A percentile compares a stretch with the other conserved stretches of the same genome.
Evolutionary conservation across 2,113 vertebrate species (phyloP).

Genomic region (Elachura formosa): DNA sequence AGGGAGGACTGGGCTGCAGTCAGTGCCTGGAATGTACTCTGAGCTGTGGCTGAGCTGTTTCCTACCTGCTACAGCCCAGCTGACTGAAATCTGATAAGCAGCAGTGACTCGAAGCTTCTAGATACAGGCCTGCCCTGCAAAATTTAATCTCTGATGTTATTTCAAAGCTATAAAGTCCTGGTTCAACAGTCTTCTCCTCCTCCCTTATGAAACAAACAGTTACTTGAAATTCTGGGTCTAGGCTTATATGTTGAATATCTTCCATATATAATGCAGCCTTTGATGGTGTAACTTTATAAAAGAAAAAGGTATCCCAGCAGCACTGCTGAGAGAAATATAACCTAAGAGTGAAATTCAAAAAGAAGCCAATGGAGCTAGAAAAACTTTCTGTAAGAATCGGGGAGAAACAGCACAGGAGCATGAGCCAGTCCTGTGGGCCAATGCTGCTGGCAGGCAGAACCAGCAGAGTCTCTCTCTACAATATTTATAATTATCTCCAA

Average conservation of each 20-base stretch:
- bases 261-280: background rate
- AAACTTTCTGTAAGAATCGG: background rate
- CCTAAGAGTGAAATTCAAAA: background rate
- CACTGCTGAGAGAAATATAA: background rate
- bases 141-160: background rate
- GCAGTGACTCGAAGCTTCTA: background rate
- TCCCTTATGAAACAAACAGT: background rate
- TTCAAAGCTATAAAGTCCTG: background rate
- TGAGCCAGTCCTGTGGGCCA: background rate
- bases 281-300: background rate
- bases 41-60: background rate
- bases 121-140: background rate
- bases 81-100: background rate
- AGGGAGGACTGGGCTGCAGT: background rate
- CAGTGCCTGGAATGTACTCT: fast-evolving
- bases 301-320: background rate
- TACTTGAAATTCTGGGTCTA: background rate
- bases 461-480: fast-evolving
- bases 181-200: background rate
- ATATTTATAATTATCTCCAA: background rate
- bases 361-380: background rate
- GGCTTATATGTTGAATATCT: background rate
- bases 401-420: background rate
- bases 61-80: background rate
- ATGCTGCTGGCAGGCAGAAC: background rate